Evolutionary conservation across 2,113 vertebrate species (phyloP).

Genomic region (Neodon shergylaensis): DNA sequence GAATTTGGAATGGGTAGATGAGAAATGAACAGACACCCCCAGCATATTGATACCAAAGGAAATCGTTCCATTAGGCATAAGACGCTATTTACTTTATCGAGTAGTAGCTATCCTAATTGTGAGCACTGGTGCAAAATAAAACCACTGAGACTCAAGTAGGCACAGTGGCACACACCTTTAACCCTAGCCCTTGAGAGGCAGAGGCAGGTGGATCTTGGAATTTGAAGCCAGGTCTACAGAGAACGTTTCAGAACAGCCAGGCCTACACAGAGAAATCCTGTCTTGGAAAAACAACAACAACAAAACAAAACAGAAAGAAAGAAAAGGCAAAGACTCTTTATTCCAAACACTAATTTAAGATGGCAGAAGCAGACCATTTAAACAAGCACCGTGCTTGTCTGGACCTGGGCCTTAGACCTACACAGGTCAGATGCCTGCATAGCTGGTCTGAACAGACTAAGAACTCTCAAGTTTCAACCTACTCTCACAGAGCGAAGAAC

Average conservation of each 20-base stretch:
- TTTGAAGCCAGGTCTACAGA: background rate
- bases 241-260: background rate
- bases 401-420: background rate
- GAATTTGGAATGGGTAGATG: background rate
- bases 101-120: background rate
- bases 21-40: background rate
- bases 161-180: background rate
- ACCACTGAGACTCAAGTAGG: background rate
- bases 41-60: background rate
- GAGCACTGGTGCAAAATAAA: background rate
- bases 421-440: background rate
- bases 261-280: background rate
- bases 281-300: background rate
- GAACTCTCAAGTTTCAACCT: background rate
- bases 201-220: background rate
- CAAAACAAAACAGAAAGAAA: background rate
- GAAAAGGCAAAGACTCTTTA: background rate
- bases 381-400: background rate
- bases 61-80: constrained; percentile 10
- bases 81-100: background rate
- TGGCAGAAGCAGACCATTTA: background rate
- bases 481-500: constrained; percentile 1
- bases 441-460: background rate
- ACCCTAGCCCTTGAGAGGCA: background rate
- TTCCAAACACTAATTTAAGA: constrained; percentile 20